These are phyloP conservation scores for Gephyroberyx darwinii DNA, from an alignment of 2,797 vertebrate species.

Conservation along the genomic window DNA sequence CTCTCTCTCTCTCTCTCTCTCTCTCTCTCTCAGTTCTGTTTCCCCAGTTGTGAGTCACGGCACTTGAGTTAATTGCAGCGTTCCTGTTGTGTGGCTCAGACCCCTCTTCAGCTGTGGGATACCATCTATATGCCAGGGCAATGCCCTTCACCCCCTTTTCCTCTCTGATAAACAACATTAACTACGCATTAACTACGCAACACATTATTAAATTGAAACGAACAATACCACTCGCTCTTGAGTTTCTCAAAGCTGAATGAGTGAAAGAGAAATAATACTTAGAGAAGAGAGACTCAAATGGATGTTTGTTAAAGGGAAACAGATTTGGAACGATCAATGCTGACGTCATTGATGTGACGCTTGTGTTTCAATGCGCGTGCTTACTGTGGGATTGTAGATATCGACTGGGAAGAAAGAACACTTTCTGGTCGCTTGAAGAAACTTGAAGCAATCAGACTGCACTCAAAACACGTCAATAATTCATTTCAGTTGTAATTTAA, in stretches of 20 bases:
- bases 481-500: no score
- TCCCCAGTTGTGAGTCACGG: constrained; percentile 54
- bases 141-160: no score
- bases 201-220: no score
- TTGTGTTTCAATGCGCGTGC: neutral
- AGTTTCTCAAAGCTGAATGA: neutral
- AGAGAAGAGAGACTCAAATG: neutral
- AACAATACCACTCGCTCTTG: no score
- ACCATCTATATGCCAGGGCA: no score
- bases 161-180: no score
- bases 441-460: neutral
- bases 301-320: neutral
- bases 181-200: no score
- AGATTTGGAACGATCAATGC: neutral
- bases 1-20: neutral
- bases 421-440: neutral
- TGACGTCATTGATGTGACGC: neutral
- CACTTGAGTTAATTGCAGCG: constrained; percentile 66
- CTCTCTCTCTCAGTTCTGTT: constrained; percentile 4
- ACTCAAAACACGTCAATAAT: neutral
- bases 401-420: neutral
- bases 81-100: constrained; percentile 51
- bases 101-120: constrained; percentile 52
- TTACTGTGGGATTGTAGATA: neutral
- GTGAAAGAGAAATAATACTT: neutral